Evolutionary conservation across 2,113 vertebrate genomes (phyloP), one percentile per base, ranked within the genome.

Genomic region (Erinaceus europaeus): DNA sequence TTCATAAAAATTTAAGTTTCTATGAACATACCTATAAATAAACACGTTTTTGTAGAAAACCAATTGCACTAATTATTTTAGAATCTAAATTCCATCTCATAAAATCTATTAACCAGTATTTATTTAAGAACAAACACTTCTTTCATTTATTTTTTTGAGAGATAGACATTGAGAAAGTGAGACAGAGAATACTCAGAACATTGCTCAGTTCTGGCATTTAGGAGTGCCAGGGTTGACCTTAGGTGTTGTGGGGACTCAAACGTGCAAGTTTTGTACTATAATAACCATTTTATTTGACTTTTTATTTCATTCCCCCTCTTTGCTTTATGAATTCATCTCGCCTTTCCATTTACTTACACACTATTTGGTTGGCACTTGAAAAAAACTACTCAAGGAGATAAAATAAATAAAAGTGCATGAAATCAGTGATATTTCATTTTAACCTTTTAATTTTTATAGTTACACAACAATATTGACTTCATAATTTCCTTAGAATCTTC

Each of bases 1-100:
- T 55, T 74, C 88, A 80, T 13, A 91, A 91, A 95, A 84, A 89
- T 74, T 83, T 4, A 73, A 80, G 18, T 68, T 79, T 46, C 48
- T 92, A 20, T 7, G 52, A 67, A 7, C 11, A 29, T 83, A 82
- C 85, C 59, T 82, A 76, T 86, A 88, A 88, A 72, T 81, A 69
- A 83, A 14, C 86, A 46, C 64, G 8, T 65, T 91, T 15, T 27
- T 79, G 69, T 29, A 91, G 88, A 82, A 48, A 20, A 8, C 81
- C 78, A 87, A 55, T 46, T 78, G 23, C 88, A 81, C 29, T 55
- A 52, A 90, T 61, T 62, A 79, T 38, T 34, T 20, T 53, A 5
- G 91, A 61, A 77, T 44, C 29, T 67, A 52, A 89, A 82, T 88
- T 89, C 21, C 18, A 77, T 84, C 88, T 84, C 27, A 84, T 74